Percentiles rank a stretch among this genome's conserved stretches.
Conservation (phyloP, 2,888 invertebrate species). For the Scaptodrosophila latifasciaeformis region DNA sequence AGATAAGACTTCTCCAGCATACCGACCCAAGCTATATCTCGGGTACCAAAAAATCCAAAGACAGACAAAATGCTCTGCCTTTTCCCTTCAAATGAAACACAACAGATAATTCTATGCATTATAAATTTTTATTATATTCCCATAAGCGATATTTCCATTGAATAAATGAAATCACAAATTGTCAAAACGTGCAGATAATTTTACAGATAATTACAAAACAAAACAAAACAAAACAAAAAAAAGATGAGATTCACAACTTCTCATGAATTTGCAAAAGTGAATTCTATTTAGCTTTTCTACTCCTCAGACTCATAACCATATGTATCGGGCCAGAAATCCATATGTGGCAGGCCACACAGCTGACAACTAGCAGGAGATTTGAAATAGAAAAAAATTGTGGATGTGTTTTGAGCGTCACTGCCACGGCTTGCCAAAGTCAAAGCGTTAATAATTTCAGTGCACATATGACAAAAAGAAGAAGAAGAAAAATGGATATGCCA, state of each 20-base stretch:
- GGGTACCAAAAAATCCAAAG: neutral
- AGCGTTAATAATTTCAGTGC: conserved; percentile 61
- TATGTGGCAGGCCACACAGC: conserved; percentile 1
- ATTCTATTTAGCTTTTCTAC: neutral
- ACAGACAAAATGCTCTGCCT: neutral
- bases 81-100: neutral
- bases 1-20: neutral
- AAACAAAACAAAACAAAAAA: conserved; percentile 10
- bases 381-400: too few species aligned
- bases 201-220: conserved; percentile 14
- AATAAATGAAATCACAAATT: conserved; percentile 61
- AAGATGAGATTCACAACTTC: conserved; percentile 27
- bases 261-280: conserved; percentile 51
- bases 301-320: too few species aligned
- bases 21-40: neutral
- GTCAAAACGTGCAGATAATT: conserved; percentile 64
- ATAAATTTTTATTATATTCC: too few species aligned
- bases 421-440: too few species aligned
- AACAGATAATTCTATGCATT: neutral
- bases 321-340: neutral
- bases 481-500: too few species aligned
- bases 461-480: too few species aligned
- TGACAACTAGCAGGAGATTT: conserved; percentile 11
- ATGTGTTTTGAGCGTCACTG: too few species aligned
- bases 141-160: conserved; percentile 44